These are phyloP conservation scores for Heliconius melpomene DNA, from an alignment of 1,140 invertebrate species.

Conservation along the genomic window DNA sequence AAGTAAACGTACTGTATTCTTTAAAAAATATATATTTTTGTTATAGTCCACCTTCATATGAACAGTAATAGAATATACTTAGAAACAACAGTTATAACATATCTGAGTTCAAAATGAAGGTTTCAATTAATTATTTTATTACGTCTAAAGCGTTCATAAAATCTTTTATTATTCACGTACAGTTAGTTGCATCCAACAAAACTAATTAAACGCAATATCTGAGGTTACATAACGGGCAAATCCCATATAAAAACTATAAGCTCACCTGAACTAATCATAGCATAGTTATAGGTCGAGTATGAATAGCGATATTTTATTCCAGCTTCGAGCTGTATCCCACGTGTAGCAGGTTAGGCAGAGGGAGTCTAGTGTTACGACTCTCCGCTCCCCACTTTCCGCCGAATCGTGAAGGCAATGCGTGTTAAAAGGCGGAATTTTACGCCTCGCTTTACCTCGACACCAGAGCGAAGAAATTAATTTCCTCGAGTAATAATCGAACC, in stretches of 20 bases:
- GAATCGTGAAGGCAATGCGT: too few relatives aligned
- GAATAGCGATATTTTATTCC: conserved; percentile 23
- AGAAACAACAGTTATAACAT: not conserved
- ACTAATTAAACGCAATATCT: not conserved
- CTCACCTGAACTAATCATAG: conserved; percentile 9
- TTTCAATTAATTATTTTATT: not conserved
- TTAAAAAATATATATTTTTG: too few relatives aligned
- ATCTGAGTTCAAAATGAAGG: not conserved
- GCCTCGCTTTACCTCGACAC: too few relatives aligned
- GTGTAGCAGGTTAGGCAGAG: too few relatives aligned
- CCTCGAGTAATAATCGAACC: too few relatives aligned
- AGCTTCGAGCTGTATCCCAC: too few relatives aligned
- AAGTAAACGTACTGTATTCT: too few relatives aligned
- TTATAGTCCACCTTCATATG: not conserved
- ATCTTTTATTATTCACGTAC: not conserved
- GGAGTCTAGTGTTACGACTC: too few relatives aligned
- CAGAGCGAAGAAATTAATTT: too few relatives aligned
- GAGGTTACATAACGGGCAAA: not conserved
- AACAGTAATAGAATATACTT: not conserved
- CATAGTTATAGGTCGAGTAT: conserved; percentile 34
- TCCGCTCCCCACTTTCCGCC: too few relatives aligned
- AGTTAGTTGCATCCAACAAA: not conserved
- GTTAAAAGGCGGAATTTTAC: too few relatives aligned
- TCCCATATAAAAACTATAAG: conserved; percentile 19
- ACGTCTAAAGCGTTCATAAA: not conserved